Base-by-base conservation (phyloP, 2,797 vertebrate genomes). In the Holocentrus rufus region DNA sequence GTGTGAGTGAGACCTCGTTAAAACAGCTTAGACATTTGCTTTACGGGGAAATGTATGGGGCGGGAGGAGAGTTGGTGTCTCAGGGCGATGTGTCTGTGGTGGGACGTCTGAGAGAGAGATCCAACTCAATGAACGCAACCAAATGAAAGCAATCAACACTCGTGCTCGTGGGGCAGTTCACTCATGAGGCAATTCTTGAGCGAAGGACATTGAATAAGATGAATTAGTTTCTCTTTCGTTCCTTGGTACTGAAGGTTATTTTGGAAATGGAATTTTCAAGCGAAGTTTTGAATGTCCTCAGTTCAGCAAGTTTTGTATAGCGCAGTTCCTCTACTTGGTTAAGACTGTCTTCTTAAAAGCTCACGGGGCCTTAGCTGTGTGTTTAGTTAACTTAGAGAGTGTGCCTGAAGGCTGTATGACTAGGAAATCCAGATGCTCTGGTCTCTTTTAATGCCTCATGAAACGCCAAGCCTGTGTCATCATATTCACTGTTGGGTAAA, bases 391-490 rank as follows among this genome's bases (percentile, higher is more conserved):
- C 80, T 87, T 76, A 74, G 64, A 78, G 69, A 63, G 69, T 76
- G 75, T 7, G 76, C 76, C 83, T 62, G 44, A 34, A 75, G 86
- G 75, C 72, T 56, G 73, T 55, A 34, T 44, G 46, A 76, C 74
- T 59, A 50, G 64, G 69, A 87, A 85, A 82, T 86, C 89, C 90
- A 89, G 80, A 90, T 83, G 72, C 69, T 85, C 77, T 66, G 80
- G 65, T 86, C 73, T 74, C 39, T 65, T 85, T 79, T 84, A 78
- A 79, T 74, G 84, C 80, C 76, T 80, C 72, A 20, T 77, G 69
- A 66, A 88, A 70, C 47, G 66, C 84, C 85, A 85, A 86, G 84
- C 72, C 72, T 54, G 44, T 89, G 87, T 90, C 88, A 85, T 87
- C 73, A 68, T 65, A 65, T 65, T 71, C 50, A 71, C 49, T 79